A percentile compares a stretch with the other conserved stretches of the same genome.
These are phyloP conservation scores for Exephanes ischioxanthus DNA, from an alignment of 2,888 invertebrate species.

Conservation along the genomic window DNA sequence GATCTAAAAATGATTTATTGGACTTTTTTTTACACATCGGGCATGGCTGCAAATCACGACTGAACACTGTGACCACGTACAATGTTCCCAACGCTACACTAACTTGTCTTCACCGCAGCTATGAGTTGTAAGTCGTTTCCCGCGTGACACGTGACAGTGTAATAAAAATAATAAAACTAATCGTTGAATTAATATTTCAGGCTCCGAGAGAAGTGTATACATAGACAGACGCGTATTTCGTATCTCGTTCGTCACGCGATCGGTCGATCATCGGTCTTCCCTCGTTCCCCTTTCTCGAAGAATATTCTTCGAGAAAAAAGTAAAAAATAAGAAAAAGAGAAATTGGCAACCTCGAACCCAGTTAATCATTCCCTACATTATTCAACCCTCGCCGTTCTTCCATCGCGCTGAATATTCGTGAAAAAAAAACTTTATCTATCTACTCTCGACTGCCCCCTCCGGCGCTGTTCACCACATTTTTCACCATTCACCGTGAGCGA, in stretches of 20 bases:
- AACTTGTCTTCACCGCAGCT: no score
- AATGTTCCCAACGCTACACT: no score
- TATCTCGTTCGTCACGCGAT: conserved; percentile 15
- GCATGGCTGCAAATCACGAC: no score
- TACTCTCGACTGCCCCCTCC: not conserved
- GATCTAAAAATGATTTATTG: no score
- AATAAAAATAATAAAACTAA: not conserved
- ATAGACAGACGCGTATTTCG: not conserved
- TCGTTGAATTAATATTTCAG: not conserved
- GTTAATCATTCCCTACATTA: not conserved
- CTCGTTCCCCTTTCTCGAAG: not conserved
- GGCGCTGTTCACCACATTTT: not conserved
- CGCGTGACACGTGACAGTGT: not conserved
- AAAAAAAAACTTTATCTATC: conserved; percentile 9
- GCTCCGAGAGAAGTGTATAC: not conserved
- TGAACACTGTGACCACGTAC: no score
- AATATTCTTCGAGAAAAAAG: not conserved
- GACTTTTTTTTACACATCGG: no score
- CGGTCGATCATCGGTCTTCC: not conserved
- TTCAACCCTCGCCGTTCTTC: not conserved
- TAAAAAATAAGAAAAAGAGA: not conserved
- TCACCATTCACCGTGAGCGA: not conserved
- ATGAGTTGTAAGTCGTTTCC: not conserved
- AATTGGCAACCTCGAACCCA: not conserved
- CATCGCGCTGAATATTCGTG: conserved; percentile 1